Percentiles rank a stretch among this genome's conserved stretches.
Evolutionary conservation across 2,113 vertebrate genomes (phyloP).

Genomic region (Synchiropus splendidus): DNA sequence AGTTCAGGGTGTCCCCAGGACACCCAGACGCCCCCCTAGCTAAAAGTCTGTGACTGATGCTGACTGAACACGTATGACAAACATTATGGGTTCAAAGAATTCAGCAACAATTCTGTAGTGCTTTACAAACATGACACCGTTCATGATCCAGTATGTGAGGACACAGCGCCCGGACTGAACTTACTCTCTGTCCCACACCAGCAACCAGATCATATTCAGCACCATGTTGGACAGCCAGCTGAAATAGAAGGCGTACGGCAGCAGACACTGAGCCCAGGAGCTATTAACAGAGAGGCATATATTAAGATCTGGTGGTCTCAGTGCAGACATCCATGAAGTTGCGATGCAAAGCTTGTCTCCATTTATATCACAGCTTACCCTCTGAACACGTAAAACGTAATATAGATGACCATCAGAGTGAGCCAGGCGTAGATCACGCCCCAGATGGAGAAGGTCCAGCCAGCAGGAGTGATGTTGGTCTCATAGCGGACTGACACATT

Average conservation of each 20-base stretch:
- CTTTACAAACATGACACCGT: too few relatives aligned
- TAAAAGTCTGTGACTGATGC: too few relatives aligned
- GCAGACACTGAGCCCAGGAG: conserved; percentile 50
- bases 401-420: conserved; percentile 55
- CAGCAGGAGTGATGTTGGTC: conserved; percentile 62
- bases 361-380: conserved; percentile 34
- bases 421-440: conserved; percentile 67
- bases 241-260: conserved; percentile 59
- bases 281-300: conserved; percentile 24
- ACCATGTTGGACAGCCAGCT: conserved; percentile 62
- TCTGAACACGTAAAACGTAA: conserved; percentile 53
- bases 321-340: background rate
- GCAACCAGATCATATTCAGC: conserved; percentile 63
- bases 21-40: too few relatives aligned
- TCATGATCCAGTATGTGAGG: too few relatives aligned
- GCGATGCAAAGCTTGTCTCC: too few relatives aligned
- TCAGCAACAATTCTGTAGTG: too few relatives aligned
- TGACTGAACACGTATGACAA: too few relatives aligned
- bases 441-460: conserved; percentile 72
- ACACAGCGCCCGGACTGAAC: conserved; percentile 9
- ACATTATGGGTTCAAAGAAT: too few relatives aligned
- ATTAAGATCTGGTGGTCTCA: conserved; percentile 6
- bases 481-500: conserved; percentile 55
- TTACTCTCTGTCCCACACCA: conserved; percentile 69
- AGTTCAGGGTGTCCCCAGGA: too few relatives aligned